These are phyloP conservation scores for Orthonychiurus folsomi DNA, from an alignment of 2,888 invertebrate genomes.

Conservation along the genomic window DNA sequence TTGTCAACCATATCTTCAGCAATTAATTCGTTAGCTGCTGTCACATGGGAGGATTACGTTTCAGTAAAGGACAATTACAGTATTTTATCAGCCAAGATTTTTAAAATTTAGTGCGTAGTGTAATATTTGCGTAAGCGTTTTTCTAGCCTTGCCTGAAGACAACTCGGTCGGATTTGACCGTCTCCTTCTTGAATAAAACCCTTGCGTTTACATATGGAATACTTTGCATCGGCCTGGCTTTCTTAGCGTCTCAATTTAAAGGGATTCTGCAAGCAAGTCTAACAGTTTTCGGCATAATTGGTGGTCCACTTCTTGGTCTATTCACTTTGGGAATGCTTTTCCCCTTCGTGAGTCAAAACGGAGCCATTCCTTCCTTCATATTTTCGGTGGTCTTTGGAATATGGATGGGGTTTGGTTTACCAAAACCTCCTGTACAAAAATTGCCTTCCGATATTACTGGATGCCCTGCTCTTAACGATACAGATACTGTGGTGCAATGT, in stretches of 20 bases:
- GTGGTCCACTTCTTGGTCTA: constrained; percentile 75
- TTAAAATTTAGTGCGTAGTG: no score
- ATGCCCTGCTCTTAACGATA: not conserved
- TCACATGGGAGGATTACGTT: constrained; percentile 78
- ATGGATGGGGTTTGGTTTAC: constrained; percentile 77
- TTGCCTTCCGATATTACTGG: constrained; percentile 18
- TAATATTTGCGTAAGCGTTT: no score
- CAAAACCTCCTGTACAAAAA: constrained; percentile 54
- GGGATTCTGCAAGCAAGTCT: constrained; percentile 79
- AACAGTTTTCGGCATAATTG: constrained; percentile 65
- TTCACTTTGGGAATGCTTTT: constrained; percentile 80
- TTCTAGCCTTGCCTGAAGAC: constrained; percentile 31
- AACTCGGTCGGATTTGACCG: constrained; percentile 16
- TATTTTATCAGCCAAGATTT: no score
- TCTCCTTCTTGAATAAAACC: constrained; percentile 43
- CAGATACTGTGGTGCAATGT: not conserved
- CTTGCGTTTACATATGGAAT: constrained; percentile 65
- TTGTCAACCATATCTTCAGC: constrained; percentile 86
- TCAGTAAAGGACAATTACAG: constrained; percentile 40
- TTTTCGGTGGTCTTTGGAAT: constrained; percentile 51
- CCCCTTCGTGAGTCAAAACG: constrained; percentile 60
- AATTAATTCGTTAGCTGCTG: constrained; percentile 80
- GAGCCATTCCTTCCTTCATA: constrained; percentile 42
- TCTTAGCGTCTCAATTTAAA: constrained; percentile 69
- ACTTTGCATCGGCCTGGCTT: constrained; percentile 69